Conservation (phyloP, 2,113 vertebrate genomes). For the Rhinolophus sinicus region DNA sequence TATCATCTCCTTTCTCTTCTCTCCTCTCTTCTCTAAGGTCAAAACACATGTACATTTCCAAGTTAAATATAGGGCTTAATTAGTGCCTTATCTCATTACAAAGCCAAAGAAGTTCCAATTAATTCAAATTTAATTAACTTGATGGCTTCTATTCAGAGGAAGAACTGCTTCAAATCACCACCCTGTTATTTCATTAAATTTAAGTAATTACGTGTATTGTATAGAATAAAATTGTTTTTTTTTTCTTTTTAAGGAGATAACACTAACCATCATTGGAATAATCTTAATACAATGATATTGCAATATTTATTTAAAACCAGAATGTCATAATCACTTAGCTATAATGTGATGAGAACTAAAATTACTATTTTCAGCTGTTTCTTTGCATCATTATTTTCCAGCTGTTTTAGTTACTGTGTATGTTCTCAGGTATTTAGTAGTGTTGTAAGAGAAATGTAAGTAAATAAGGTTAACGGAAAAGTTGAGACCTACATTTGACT, state of each 20-base stretch:
- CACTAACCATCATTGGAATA: neutral
- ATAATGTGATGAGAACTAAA: neutral
- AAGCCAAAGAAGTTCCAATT: neutral
- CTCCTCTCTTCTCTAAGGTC: slow-evolving; percentile 21
- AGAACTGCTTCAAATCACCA: neutral
- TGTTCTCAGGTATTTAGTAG: neutral
- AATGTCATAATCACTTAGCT: neutral
- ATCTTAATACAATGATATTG: neutral
- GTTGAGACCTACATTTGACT: neutral
- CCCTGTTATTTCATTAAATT: neutral
- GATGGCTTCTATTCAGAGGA: neutral
- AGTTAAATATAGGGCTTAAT: neutral
- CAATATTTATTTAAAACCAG: neutral
- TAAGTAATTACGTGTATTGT: neutral
- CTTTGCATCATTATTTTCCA: neutral
- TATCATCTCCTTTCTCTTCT: neutral
- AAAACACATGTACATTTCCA: neutral
- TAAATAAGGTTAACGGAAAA: neutral
- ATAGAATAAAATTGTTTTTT: neutral
- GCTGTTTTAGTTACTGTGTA: neutral
- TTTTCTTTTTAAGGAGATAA: neutral
- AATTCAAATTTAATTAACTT: slow-evolving; percentile 59
- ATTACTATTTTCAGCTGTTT: neutral
- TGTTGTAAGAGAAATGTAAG: neutral
- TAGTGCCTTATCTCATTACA: slow-evolving; percentile 6